Evolutionary conservation across 2,888 invertebrate species (phyloP), one percentile per base, ranked within the genome.

Genomic region (Hypsopygia costalis): DNA sequence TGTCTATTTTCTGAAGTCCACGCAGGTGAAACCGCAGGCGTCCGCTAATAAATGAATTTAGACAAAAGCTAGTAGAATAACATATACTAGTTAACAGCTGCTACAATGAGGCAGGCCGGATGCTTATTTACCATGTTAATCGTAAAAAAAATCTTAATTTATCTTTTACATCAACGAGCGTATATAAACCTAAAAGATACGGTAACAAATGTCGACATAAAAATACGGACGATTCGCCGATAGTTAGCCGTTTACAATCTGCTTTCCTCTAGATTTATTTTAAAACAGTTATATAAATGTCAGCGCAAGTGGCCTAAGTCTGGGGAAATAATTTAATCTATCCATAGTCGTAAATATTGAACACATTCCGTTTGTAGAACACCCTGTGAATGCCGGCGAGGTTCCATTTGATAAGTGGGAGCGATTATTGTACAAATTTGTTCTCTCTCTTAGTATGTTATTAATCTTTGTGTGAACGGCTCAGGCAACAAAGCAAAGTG

Each of bases 291-390:
- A 62, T 66, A 73, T 72, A 69, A 76, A 72, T 62, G 69, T 70
- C 70, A 69, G 57, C 47, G 34, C 21, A 30, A 41, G 53, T 47
- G 52, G 51, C 49, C 52, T 51, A 47, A 50, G 41, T 54, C 52
- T 41, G 30, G 53, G 58, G 58, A 64, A 69, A 78, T 79, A 76
- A 74, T 75, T 75, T 73, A 68, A 75, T 67, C 67, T 57, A 61
- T 61, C 53, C 49, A 41, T 30, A 61, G 63, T 60, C 64, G 60
- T 78, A 77, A 76, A 75, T 75, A 73, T 69, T 62, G 58, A 69
- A 69, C 62, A 54, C 62, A 64, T 64, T 67, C 65, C 55, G 58
- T 63, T 66, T 58, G 58, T 62, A 65, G 63, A 62, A 58, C 61
- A 66, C 54, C 56, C 58, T 47, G 52, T 55, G 44, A 37, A 47